A percentile compares a stretch with the other conserved stretches of the same genome.
These are phyloP conservation scores for Antedon mediterranea DNA, from an alignment of 53 echinoderm and acorn worm genomes.

Conservation along the genomic window DNA sequence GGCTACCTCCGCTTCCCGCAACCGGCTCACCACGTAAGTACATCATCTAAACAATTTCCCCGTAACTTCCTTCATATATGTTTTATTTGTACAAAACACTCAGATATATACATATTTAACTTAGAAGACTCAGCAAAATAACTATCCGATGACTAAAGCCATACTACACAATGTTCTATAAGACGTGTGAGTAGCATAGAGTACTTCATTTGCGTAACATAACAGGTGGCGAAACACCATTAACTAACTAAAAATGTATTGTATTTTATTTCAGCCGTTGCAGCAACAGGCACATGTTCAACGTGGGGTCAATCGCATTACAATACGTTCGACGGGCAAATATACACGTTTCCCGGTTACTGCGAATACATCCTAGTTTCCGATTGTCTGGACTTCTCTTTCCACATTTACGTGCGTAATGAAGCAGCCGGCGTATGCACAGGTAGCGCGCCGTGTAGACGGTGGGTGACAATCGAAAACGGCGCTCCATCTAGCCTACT, in stretches of 20 bases:
- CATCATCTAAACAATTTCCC: too few species aligned
- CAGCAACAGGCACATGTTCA: constrained; percentile 13
- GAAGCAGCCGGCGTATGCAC: constrained; percentile 34
- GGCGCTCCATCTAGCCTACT: constrained; percentile 20
- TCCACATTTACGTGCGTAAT: constrained; percentile 58
- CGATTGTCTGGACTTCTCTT: constrained; percentile 48
- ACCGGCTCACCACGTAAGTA: neutral
- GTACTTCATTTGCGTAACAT: too few species aligned
- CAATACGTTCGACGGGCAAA: constrained; percentile 54
- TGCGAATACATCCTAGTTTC: constrained; percentile 53
- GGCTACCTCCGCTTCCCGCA: neutral
- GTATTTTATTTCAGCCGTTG: neutral
- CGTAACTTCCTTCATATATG: too few species aligned
- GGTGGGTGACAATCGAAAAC: constrained; percentile 46
- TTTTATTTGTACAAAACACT: too few species aligned
- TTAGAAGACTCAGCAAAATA: too few species aligned
- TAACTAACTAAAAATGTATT: too few species aligned
- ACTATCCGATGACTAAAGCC: too few species aligned
- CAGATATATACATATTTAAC: too few species aligned
- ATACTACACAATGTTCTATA: too few species aligned
- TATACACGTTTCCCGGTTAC: constrained; percentile 43
- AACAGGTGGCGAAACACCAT: too few species aligned
- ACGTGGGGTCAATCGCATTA: constrained; percentile 64
- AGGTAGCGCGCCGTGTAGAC: constrained; percentile 13
- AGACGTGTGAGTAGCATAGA: too few species aligned